Base-by-base conservation (phyloP, 2,113 vertebrate genomes). In the Gymnarchus niloticus region DNA sequence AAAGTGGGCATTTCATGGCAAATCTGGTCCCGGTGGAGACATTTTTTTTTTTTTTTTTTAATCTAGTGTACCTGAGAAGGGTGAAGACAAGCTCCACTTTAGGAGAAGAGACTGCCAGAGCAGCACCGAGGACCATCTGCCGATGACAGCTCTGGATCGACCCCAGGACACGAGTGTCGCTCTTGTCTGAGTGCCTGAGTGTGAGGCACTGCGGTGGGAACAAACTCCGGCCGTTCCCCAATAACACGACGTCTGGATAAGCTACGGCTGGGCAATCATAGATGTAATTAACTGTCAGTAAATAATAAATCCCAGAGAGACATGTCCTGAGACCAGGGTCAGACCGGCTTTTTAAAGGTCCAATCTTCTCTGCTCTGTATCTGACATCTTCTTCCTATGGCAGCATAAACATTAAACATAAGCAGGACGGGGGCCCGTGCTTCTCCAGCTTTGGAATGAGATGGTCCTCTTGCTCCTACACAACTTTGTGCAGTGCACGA, bases 251-350 rank as follows among this genome's bases (percentile, higher is more conserved):
- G 88, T 88, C 89, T 85, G 88, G 91, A 92, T 92, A 91, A 92
- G 92, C 90, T 87, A 85, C 88, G 88, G 87, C 90, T 92, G 91
- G 91, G 92, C 91, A 91, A 91, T 93, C 91, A 92, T 89, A 91
- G 89, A 88, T 87, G 90, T 91, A 92, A 93, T 92, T 92, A 92
- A 90, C 84, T 82, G 86, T 86, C 41, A 23, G 54, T 83, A 83
- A 92, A 92, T 90, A 93, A 91, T 91, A 91, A 81, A 81, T 51
- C 48, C 0, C 77, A 51, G 49, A 25, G 48, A 25, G 77, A 46
- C 77, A 51, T 41, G 9, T 28, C 44, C 77, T 81, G 77, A 48
- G 77, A 25, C 49, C 44, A 51, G 77, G 77, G 77, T 49, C 41
- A 81, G 48, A 4, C 21, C 49, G 23, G 77, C 44, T 49, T 1